Conservation (phyloP, 2,888 invertebrate genomes). For the Tiphia femorata region DNA sequence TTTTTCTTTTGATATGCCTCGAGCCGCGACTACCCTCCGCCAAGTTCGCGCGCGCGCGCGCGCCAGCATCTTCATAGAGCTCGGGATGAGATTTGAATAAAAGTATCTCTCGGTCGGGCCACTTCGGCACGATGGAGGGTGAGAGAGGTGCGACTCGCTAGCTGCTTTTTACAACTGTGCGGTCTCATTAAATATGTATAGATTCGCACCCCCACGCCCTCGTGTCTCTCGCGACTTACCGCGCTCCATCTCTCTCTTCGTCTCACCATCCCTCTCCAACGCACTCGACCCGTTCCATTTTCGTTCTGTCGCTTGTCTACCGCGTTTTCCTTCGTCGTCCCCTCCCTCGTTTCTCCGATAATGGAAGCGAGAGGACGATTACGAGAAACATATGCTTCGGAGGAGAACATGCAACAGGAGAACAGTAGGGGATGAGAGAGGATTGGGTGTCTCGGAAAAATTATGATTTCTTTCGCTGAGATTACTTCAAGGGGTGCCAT, state of each 20-base stretch:
- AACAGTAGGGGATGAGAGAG: too few relatives aligned
- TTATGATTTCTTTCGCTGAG: too few relatives aligned
- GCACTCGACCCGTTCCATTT: conserved; percentile 13
- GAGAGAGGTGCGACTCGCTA: conserved; percentile 33
- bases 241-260: conserved; percentile 35
- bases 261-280: conserved; percentile 24
- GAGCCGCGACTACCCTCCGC: too few relatives aligned
- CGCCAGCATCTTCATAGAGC: conserved; percentile 47
- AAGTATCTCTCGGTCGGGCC: conserved; percentile 56
- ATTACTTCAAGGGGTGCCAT: too few relatives aligned
- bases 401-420: too few relatives aligned
- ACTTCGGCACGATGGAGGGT: conserved; percentile 27
- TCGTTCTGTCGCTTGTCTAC: neutral
- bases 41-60: conserved; percentile 38
- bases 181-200: conserved; percentile 69
- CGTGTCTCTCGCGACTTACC: conserved; percentile 31
- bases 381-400: conserved; percentile 58
- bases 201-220: conserved; percentile 47
- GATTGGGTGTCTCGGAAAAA: too few relatives aligned
- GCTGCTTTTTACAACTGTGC: conserved; percentile 62
- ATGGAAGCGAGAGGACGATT: conserved; percentile 58
- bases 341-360: conserved; percentile 32
- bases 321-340: neutral
- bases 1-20: conserved; percentile 68
- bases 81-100: conserved; percentile 66